A percentile compares a stretch with the other conserved stretches of the same genome.
Conservation (phyloP, 2,888 invertebrate genomes). For the Dascillus cervinus region DNA sequence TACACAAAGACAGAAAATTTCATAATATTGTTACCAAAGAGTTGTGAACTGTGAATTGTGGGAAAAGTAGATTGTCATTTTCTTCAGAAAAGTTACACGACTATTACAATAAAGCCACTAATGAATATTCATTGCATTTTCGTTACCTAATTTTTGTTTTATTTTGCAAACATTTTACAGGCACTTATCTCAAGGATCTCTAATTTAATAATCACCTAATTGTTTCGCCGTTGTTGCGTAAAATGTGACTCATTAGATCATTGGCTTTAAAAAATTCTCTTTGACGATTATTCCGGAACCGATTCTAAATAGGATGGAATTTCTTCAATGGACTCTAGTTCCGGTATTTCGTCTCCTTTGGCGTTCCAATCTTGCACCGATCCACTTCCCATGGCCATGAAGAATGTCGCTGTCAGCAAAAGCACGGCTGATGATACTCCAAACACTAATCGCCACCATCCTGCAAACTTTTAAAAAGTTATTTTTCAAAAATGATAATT, state of each 20-base stretch:
- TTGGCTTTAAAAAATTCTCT: too few relatives aligned
- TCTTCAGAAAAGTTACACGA: conserved; percentile 7
- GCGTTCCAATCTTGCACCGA: conserved; percentile 52
- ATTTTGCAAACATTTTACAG: conserved; percentile 3
- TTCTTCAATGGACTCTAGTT: conserved; percentile 35
- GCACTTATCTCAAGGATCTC: too few relatives aligned
- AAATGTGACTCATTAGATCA: too few relatives aligned
- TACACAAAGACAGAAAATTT: too few relatives aligned
- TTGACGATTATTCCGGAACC: conserved; percentile 34
- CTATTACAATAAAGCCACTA: conserved; percentile 9
- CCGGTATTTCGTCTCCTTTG: conserved; percentile 33
- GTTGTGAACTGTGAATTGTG: conserved; percentile 13
- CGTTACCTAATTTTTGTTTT: conserved; percentile 8
- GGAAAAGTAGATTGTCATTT: conserved; percentile 11
- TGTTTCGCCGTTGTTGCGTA: too few relatives aligned
- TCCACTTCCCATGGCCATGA: conserved; percentile 51
- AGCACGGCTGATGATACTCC: conserved; percentile 50
- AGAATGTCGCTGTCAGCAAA: conserved; percentile 48
- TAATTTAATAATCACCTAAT: too few relatives aligned
- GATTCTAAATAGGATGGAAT: conserved; percentile 35
- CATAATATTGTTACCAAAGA: conserved; percentile 15
- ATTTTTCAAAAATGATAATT: neutral
- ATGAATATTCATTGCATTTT: conserved; percentile 11
- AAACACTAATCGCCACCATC: conserved; percentile 53
- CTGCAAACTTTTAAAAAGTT: conserved; percentile 42